These are phyloP conservation scores for Drosophila saltans DNA, from an alignment of 1,140 invertebrate species.

Conservation along the genomic window DNA sequence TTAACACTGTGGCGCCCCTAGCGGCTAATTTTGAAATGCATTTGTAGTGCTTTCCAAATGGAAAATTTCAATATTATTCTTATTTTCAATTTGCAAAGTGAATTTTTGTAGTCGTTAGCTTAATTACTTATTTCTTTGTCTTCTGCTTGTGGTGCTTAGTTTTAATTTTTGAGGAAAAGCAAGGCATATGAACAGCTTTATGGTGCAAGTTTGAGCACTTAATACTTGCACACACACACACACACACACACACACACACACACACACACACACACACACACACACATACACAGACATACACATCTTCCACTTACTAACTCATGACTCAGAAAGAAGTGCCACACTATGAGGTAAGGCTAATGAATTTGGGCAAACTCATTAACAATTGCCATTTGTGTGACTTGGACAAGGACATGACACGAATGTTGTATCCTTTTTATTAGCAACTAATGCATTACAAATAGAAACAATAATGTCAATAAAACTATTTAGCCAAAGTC, in stretches of 20 bases:
- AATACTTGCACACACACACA: background rate
- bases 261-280: background rate
- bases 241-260: background rate
- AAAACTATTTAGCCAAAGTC: too few relatives aligned
- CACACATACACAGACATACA: background rate
- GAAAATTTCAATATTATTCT: too few relatives aligned
- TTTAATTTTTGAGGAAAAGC: background rate
- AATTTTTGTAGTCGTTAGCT: too few relatives aligned
- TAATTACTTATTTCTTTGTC: background rate
- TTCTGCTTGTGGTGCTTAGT: background rate
- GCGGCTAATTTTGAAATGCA: too few relatives aligned
- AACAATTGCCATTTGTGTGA: constrained; percentile 76
- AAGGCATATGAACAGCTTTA: background rate
- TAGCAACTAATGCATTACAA: constrained; percentile 25
- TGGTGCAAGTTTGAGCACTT: constrained; percentile 1
- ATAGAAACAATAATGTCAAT: constrained; percentile 27
- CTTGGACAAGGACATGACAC: constrained; percentile 58
- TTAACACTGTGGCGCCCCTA: too few relatives aligned
- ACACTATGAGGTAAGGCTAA: background rate
- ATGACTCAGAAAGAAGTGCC: too few relatives aligned
- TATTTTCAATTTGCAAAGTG: too few relatives aligned
- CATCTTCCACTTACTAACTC: too few relatives aligned
- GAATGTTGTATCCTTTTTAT: constrained; percentile 49
- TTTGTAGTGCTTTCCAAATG: too few relatives aligned
- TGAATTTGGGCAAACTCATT: constrained; percentile 58